These are phyloP conservation scores for Episyrphus balteatus DNA, from an alignment of 1,140 invertebrate species.

Conservation along the genomic window DNA sequence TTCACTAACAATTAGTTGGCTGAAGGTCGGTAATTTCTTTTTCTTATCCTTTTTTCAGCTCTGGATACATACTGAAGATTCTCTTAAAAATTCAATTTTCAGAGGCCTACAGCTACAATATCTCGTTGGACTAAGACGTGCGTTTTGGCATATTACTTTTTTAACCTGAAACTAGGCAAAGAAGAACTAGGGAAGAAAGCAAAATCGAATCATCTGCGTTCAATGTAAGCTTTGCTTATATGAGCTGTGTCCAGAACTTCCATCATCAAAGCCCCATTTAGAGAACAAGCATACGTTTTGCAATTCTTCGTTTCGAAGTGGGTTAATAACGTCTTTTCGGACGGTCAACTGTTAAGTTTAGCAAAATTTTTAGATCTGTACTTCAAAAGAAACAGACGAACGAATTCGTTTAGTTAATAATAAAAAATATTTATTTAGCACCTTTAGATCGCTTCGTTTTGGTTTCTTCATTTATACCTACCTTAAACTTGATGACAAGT, in stretches of 20 bases:
- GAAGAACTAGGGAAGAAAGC: background rate
- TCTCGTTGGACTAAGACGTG: background rate
- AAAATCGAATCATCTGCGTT: background rate
- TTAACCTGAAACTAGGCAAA: background rate
- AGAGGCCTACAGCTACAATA: background rate
- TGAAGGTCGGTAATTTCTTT: background rate
- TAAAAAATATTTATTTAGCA: too few relatives aligned
- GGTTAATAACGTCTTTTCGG: background rate
- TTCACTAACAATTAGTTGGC: background rate
- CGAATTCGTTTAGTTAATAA: too few relatives aligned
- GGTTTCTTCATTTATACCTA: too few relatives aligned
- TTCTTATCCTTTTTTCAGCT: background rate
- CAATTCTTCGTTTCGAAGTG: background rate
- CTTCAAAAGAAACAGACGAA: background rate
- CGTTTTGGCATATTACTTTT: background rate
- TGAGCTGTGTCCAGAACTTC: background rate
- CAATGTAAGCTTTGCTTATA: background rate
- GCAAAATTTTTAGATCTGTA: background rate
- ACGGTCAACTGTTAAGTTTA: background rate
- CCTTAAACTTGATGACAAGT: too few relatives aligned
- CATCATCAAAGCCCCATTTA: constrained; percentile 1
- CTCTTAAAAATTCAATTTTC: background rate
- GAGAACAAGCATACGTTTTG: background rate
- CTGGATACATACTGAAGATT: background rate
- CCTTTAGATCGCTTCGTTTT: too few relatives aligned